Conservation (phyloP, 2,113 vertebrate genomes). For the Trichomycterus rosablanca region DNA sequence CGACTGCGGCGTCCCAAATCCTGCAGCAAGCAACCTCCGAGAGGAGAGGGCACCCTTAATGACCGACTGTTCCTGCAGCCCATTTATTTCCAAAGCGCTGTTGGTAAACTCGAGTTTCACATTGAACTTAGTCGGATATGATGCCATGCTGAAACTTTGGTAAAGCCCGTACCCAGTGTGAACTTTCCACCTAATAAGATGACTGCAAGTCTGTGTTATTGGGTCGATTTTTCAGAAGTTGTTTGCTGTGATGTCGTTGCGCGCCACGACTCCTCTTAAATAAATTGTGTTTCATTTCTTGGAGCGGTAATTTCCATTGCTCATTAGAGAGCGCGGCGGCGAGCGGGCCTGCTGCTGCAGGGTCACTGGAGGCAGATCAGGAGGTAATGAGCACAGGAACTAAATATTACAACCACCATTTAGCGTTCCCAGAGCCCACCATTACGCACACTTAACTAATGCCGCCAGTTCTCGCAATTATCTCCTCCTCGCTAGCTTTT, state of each 20-base stretch:
- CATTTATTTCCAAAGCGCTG: background rate
- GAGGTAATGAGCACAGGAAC: constrained; percentile 91
- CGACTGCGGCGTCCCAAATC: constrained; percentile 7
- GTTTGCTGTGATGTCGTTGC: constrained; percentile 47
- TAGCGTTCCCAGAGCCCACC: constrained; percentile 73
- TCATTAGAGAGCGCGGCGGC: constrained; percentile 83
- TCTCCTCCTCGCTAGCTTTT: constrained; percentile 72
- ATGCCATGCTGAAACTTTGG: constrained; percentile 1
- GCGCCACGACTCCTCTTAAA: constrained; percentile 50
- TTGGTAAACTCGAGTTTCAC: background rate
- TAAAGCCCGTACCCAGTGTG: constrained; percentile 3
- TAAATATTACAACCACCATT: constrained; percentile 91
- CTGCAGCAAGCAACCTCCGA: background rate
- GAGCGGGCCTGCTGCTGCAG: constrained; percentile 83
- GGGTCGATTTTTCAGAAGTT: constrained; percentile 40
- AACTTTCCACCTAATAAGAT: constrained; percentile 33
- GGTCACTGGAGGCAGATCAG: constrained; percentile 78
- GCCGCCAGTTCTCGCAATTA: constrained; percentile 74
- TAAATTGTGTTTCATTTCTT: constrained; percentile 51
- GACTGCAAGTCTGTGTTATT: constrained; percentile 29
- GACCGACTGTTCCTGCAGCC: background rate
- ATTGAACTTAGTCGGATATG: background rate
- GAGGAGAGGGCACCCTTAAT: constrained; percentile 9
- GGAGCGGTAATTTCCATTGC: constrained; percentile 89
- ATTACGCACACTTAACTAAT: constrained; percentile 79